Base-by-base conservation (phyloP, 2,113 vertebrate species). In the Theristicus caerulescens region DNA sequence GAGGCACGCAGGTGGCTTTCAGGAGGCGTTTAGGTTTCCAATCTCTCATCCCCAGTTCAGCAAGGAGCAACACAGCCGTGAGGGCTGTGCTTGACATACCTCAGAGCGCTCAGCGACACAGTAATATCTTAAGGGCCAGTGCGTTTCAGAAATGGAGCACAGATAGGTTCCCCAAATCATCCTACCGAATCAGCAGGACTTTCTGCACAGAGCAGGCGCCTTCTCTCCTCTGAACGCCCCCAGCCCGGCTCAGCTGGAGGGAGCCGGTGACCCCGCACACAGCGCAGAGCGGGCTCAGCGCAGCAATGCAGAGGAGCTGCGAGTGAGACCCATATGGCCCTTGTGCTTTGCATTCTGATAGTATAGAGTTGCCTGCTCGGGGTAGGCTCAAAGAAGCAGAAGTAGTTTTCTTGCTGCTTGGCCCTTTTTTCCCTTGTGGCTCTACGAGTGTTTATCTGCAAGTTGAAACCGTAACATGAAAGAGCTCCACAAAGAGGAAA, bases 31-130 rank as follows among this genome's bases (percentile, higher is more conserved):
- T 21, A 20, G 5, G 11, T 83, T 80, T 77, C 58, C 2, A 0
- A 9, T 69, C 80, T 80, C 70, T n/a, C 0, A 0, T 24, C 16
- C 14, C n/a, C 0, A 0, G 14, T 40, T 77, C 86, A 52, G 32
- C 86, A 55, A 64, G 76, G 66, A 76, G 38, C 79, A 42, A 24
- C 31, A 9, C 19, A 38, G 61, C 47, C 12, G 0, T 4, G 71
- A 81, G 55, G 9, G 55, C 74, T 85, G 29, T 82, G 42, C 38
- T 62, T 76, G 58, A 10, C 49, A 13, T 64, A 40, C 32, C 47
- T 73, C 61, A 6, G 82, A 42, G 71, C 1, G 2, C 82, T 73
- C 46, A 14, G 65, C 44, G 65, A 32, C 61, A 10, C 42, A 17
- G 51, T 12, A 19, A 15, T 29, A 16, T 55, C 76, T 83, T 46